Evolutionary conservation across 2,888 invertebrate species (phyloP).

Genomic region (Leptogaster cylindrica): DNA sequence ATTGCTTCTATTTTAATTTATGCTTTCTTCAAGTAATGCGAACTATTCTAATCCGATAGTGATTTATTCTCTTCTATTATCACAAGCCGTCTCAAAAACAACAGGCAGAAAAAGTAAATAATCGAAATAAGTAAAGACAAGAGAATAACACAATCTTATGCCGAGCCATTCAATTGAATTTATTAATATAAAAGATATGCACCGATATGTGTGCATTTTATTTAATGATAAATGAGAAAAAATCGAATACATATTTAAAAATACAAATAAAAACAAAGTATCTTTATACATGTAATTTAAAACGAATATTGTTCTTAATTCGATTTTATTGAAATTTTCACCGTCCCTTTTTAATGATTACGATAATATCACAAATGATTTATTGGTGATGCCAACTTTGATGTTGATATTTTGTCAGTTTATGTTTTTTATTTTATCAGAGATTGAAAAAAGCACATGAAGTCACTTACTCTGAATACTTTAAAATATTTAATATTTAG

Average conservation of each 20-base stretch:
- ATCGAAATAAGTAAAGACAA: conserved; percentile 50
- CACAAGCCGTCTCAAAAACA: conserved; percentile 34
- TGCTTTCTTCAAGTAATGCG: no score
- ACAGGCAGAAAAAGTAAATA: conserved; percentile 49
- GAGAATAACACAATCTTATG: conserved; percentile 54
- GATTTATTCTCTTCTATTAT: conserved; percentile 29
- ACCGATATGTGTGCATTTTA: conserved; percentile 25
- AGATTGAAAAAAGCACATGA: conserved; percentile 24
- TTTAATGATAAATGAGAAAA: conserved; percentile 41
- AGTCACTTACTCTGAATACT: conserved; percentile 28
- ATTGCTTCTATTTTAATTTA: no score
- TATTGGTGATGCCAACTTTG: conserved; percentile 24
- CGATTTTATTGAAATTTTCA: conserved; percentile 62
- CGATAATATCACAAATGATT: conserved; percentile 43
- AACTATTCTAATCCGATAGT: neutral
- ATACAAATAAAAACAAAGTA: conserved; percentile 46
- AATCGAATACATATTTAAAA: conserved; percentile 38
- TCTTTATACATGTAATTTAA: conserved; percentile 42
- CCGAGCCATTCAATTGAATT: conserved; percentile 62
- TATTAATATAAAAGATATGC: conserved; percentile 50
- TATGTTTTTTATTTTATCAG: conserved; percentile 15
- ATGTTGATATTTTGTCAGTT: conserved; percentile 35
- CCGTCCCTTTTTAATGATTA: conserved; percentile 59
- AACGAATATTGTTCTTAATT: conserved; percentile 48
- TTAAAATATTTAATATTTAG: conserved; percentile 37